Evolutionary conservation across 2,797 vertebrate species (phyloP), one percentile per base, ranked within the genome.

Genomic region (Phyllotis vaccarum): DNA sequence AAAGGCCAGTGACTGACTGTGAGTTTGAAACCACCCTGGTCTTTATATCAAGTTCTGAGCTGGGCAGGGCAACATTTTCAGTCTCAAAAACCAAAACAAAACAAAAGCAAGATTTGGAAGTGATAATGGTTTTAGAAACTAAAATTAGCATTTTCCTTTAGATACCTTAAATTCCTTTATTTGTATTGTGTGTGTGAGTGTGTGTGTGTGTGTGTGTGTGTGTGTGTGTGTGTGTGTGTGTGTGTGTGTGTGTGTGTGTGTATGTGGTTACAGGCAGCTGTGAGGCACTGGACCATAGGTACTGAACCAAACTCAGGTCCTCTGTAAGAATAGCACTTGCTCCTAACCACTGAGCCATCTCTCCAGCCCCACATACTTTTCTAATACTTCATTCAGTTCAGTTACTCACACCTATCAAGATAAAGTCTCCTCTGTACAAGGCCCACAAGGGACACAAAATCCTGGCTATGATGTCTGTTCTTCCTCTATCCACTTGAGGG

Each of bases 61-160:
- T 37, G 29, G 37, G 24, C n/a, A 81, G 56, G 2, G 24, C 37
- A 5, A 82, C 37, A 31, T 83, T 46, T 83, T 83, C 29, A 21
- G 81, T 83, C 81, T 83, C 58, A 83, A 74, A 75, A 14, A 74
- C 4, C 4, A 40, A 76, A 74, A 75, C 43, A 75, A 60, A 60
- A 31, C 2, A 85, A 70, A 72, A 72, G 49, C 5, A 66, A 17
- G 56, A 83, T 89, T 91, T 88, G 87, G 72, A 78, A 19, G 46
- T 9, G n/a, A 64, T 16, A 37, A 79, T 46, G 29, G 22, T 87
- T 68, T 94, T 80, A 81, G 64, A 81, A 83, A 66, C 8, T 62
- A 46, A 89, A 85, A 54, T 49, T 54, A 40, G 62, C 49, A 49
- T 90, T 93, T 96, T 92, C 91, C 58, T 86, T 34, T 80, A 92